Evolutionary conservation across 2,888 invertebrate species (phyloP).

Genomic region (Mamestra brassicae): DNA sequence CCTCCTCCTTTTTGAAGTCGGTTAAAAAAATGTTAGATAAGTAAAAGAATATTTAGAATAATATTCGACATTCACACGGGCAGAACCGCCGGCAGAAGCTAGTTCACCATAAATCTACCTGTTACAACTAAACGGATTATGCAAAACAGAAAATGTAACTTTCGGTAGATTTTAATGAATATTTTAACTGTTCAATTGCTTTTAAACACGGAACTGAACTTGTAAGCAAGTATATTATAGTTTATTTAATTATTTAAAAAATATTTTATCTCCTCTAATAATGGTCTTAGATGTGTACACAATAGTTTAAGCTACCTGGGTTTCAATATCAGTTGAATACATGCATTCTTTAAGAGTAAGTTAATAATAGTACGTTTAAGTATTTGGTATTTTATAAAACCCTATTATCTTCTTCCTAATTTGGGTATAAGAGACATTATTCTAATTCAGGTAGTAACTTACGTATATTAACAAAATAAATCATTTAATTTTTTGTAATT

Average conservation of each 20-base stretch:
- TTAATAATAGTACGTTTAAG: background rate
- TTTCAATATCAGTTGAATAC: background rate
- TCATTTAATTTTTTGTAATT: background rate
- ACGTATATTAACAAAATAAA: background rate
- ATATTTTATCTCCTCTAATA: too few relatives aligned
- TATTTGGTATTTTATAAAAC: background rate
- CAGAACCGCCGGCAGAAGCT: background rate
- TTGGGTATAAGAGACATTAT: background rate
- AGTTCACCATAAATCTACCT: background rate
- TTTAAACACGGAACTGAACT: background rate
- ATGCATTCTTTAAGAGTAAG: background rate
- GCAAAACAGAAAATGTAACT: slow-evolving; percentile 14
- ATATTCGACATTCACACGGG: background rate
- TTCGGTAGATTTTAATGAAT: slow-evolving; percentile 36
- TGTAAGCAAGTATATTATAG: background rate
- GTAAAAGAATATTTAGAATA: too few relatives aligned
- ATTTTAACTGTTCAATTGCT: slow-evolving; percentile 35
- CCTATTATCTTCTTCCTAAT: background rate
- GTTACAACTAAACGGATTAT: slow-evolving; percentile 32
- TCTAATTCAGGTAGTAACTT: background rate
- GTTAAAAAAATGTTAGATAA: too few relatives aligned
- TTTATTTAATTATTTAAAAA: too few relatives aligned
- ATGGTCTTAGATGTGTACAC: too few relatives aligned
- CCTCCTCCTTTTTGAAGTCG: too few relatives aligned
- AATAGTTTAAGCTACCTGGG: background rate